Base-by-base conservation (phyloP, 2,888 invertebrate genomes). In the Argyresthia goedartella region DNA sequence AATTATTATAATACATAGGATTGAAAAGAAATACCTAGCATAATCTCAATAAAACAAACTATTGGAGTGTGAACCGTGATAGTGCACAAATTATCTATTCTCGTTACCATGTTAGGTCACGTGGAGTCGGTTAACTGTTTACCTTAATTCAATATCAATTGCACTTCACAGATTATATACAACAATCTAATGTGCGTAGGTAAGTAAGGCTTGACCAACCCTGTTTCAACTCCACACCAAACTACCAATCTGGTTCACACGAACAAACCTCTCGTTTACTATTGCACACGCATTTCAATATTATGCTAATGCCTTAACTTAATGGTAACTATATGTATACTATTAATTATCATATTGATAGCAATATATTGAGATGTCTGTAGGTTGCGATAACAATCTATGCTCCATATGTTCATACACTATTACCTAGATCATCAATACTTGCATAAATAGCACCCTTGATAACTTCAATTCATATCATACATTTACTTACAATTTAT, bases 261-360 rank as follows among this genome's bases (percentile, higher is more conserved):
- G 13, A n/a, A n/a, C n/a, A n/a, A n/a, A n/a, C n/a, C n/a, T n/a
- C n/a, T n/a, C 50, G 44, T 75, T 76, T 71, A 75, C 78, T 79
- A 82, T 82, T 81, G 79, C 84, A 82, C 81, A 78, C 71, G 76
- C 66, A 71, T 64, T 71, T 70, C 64, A 73, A 71, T 68, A 77
- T 81, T 79, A 81, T 77, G 73, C 77, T 79, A n/a, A 75, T 58
- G 58, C 69, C 16, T 71, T 73, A 75, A 60, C 63, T 69, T 66
- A 71, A 68, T 81, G 81, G 81, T 81, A 81, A 81, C 81, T 78
- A 71, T n/a, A n/a, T n/a, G n/a, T n/a, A n/a, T n/a, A n/a, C n/a
- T 66, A 34, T 9, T 39, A 67, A 67, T 69, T 69, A 45, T 15
- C n/a, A 48, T 34, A 48, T 9, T 35, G 47, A 48, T 48, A 48